A percentile compares a stretch with the other conserved stretches of the same genome.
These are phyloP conservation scores for Acanthiza pusilla DNA, from an alignment of 2,797 vertebrate species.

Conservation along the genomic window DNA sequence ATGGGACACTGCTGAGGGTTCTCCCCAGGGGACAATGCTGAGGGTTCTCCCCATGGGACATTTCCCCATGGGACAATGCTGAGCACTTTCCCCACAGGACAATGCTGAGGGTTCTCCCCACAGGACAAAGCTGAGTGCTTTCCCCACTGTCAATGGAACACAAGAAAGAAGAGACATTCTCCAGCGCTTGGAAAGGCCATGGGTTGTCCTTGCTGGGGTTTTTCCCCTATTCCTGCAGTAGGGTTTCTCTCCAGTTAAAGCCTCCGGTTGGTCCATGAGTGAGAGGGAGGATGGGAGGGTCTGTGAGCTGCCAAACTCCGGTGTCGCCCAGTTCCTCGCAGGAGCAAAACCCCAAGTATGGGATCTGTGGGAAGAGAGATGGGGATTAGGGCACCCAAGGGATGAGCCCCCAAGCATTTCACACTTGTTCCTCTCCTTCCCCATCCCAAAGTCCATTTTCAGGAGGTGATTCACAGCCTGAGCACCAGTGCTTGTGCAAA, in stretches of 20 bases:
- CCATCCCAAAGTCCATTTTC: neutral
- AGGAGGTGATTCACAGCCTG: neutral
- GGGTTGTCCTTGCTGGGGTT: neutral
- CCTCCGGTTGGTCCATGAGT: constrained; percentile 97
- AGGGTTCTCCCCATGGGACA: too few species aligned
- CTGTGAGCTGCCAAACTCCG: constrained; percentile 94
- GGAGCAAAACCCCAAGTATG: constrained; percentile 96
- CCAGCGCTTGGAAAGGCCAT: neutral
- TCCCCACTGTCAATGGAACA: constrained; percentile 7
- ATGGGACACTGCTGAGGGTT: too few species aligned
- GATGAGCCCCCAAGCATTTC: neutral
- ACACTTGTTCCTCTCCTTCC: neutral
- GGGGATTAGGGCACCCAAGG: neutral
- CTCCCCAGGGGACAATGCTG: too few species aligned
- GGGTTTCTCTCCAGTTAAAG: constrained; percentile 98
- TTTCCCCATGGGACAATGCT: too few species aligned
- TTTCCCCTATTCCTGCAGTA: constrained; percentile 83
- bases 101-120: too few species aligned
- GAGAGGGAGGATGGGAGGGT: constrained; percentile 95
- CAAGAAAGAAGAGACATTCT: constrained; percentile 5
- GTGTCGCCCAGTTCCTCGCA: constrained; percentile 95
- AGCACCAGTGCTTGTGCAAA: neutral
- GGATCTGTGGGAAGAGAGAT: constrained; percentile 81
- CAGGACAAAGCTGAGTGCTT: neutral
- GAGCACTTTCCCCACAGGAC: too few species aligned